phyloP scores from a whole-genome alignment of 1,140 invertebrate genomes.

The Bombus pyrosoma region DNA sequence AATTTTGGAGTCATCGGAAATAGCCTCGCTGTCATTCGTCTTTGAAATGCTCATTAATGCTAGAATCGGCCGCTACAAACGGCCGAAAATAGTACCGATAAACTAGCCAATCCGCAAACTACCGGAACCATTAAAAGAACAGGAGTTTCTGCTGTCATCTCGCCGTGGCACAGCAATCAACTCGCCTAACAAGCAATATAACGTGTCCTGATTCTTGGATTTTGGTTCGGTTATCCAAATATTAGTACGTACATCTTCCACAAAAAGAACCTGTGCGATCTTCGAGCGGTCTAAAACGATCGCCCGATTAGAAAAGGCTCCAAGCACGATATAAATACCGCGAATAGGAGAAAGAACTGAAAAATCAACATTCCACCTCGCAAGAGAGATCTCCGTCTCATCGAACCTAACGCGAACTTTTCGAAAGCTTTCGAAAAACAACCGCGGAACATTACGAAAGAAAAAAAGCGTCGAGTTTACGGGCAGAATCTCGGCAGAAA shows the following conservation, averaged over 20 bases:
- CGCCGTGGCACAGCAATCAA: slow-evolving; percentile 11
- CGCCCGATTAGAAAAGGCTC: neutral
- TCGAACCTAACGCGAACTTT: neutral
- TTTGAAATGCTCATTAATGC: slow-evolving; percentile 31
- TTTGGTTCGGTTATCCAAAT: neutral
- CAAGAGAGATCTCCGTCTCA: neutral
- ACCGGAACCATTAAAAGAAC: slow-evolving; percentile 41
- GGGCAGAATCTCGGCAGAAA: neutral
- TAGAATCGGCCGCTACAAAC: slow-evolving; percentile 29
- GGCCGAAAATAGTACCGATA: slow-evolving; percentile 48
- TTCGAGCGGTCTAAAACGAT: neutral
- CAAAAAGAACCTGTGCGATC: neutral
- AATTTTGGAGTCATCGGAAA: slow-evolving; percentile 8
- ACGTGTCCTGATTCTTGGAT: neutral
- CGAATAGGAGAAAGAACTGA: neutral
- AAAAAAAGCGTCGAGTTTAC: neutral
- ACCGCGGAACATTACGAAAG: neutral
- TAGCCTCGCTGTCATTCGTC: slow-evolving; percentile 24
- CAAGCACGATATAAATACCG: neutral
- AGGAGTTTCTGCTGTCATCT: slow-evolving; percentile 37
- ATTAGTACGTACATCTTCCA: neutral
- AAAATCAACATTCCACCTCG: neutral
- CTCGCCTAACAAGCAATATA: slow-evolving; percentile 29
- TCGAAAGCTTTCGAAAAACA: neutral
- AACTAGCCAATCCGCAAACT: slow-evolving; percentile 46